Evolutionary conservation across 2,888 invertebrate genomes (phyloP), one percentile per base, ranked within the genome.

Genomic region (Athalia cordata): DNA sequence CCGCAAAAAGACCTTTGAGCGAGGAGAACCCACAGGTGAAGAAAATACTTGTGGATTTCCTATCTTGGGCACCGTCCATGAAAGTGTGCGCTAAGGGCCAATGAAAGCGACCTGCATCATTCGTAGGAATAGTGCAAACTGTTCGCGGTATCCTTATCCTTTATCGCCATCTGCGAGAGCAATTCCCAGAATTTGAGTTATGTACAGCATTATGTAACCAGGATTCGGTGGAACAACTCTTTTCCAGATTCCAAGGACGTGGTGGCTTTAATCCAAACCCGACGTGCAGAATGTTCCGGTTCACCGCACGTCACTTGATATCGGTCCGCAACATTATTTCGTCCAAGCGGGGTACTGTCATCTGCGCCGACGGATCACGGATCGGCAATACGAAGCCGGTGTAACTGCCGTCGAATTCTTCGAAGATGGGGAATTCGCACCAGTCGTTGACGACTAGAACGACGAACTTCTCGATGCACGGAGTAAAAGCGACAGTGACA

Each of bases 261-360:
- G 82, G 79, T 59, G 82, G 82, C 13, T 80, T 81, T n/a, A 80
- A 81, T 77, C 47, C 77, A 5, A 84, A 82, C 77, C 82, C 83
- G 7, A 82, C 82, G 0, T 78, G 79, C 5, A 77, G 81, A 70
- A 79, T 77, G 79, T 64, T 80, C 6, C 64, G 81, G 9, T 55
- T 82, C 3, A 66, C 78, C n/a, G 50, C 80, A 0, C 29, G 29
- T 29, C 29, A 29, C 29, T 29, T 29, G 29, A 29, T 29, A 29
- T 29, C 29, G 29, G 29, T 77, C 3, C 79, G 76, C 43, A 78
- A 79, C 9, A 81, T 82, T 15, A 55, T 78, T 52, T 68, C 72
- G 1, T 77, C 78, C n/a, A 62, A 78, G 3, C 78, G 62, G 70
- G 79, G 65, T 2, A 83, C 81, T 70, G 79, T 81, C 8, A 9